Base-by-base conservation (phyloP, 2,888 invertebrate genomes). In the Chrysolina oricalcia region DNA sequence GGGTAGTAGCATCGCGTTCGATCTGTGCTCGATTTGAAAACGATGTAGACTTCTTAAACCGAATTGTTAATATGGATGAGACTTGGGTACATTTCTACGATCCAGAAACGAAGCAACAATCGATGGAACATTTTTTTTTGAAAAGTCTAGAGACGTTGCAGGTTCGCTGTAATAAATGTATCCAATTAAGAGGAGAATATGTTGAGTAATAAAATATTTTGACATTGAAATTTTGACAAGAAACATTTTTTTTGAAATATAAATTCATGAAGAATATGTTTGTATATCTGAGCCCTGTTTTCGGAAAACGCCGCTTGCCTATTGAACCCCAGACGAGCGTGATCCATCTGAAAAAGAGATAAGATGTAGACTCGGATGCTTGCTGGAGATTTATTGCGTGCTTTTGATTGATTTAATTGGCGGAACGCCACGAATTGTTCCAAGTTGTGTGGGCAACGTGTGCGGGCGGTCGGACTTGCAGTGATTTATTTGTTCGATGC, bases 321-420 rank as follows among this genome's bases (percentile, higher is more conserved):
- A 53, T 11, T n/a, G n/a, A n/a, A 19, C 11, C 53, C 19, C 2
- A 53, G 21, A 23, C 50, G n/a, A 50, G n/a, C 59, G 35, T 9
- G n/a, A 15, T 27, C 9, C 59, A 9, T 35, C 59, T n/a, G n/a
- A 27, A 27, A 35, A 35, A 23, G 59, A 59, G 27, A n/a, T 59
- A 59, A 59, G 59, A 59, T n/a, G 59, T 27, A 23, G n/a, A 59
- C 10, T 35, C 35, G n/a, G 23, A 59, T 35, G 59, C 5, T 59
- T 27, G 59, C 35, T 15, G 23, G 27, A n/a, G 59, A 59, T 59
- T 59, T 59, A 59, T 59, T 10, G 59, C 59, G 59, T 27, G 59
- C 15, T 59, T 59, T 59, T 59, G 59, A 59, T 59, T 59, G 59
- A 59, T 59, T 59, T 35, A 59, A 59, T 59, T 59, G 59, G 59